Percentiles rank a stretch among this genome's conserved stretches.
These are phyloP conservation scores for Euthynnus affinis DNA, from an alignment of 2,797 vertebrate species.

Conservation along the genomic window DNA sequence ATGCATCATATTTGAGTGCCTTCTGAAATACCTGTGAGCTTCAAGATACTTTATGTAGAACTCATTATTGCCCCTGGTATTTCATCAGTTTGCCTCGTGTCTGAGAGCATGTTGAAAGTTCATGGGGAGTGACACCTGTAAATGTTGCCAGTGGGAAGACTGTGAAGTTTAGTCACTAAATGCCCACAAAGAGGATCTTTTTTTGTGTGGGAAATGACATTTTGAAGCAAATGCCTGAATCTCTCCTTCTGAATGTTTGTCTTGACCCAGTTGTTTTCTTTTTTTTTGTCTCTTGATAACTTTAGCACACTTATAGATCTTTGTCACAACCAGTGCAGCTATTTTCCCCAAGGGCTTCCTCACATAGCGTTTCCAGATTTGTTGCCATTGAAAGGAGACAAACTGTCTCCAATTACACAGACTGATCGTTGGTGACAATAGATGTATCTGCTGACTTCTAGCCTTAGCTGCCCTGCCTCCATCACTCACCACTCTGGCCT, in stretches of 20 bases:
- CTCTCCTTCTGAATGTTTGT: constrained; percentile 55
- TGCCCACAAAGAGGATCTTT: background rate
- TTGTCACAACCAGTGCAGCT: constrained; percentile 57
- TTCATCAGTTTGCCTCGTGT: constrained; percentile 33
- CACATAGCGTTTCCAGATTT: constrained; percentile 80
- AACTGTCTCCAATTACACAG: constrained; percentile 77
- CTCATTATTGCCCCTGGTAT: constrained; percentile 38
- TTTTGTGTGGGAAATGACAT: constrained; percentile 1
- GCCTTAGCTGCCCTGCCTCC: constrained; percentile 67
- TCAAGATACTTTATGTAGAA: constrained; percentile 28
- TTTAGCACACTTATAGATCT: constrained; percentile 54
- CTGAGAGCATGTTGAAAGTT: constrained; percentile 16
- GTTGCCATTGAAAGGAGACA: constrained; percentile 75
- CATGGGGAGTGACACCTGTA: constrained; percentile 10
- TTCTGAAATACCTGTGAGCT: constrained; percentile 47
- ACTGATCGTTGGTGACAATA: constrained; percentile 76
- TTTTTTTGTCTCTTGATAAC: constrained; percentile 34
- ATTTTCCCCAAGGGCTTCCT: constrained; percentile 53
- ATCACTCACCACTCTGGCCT: constrained; percentile 74
- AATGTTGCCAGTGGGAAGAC: constrained; percentile 4
- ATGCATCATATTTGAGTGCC: constrained; percentile 48
- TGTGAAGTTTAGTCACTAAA: background rate
- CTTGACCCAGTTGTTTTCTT: constrained; percentile 40
- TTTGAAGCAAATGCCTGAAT: constrained; percentile 22
- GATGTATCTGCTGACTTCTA: constrained; percentile 78